phyloP scores from a whole-genome alignment of 2,113 vertebrate species.

The Colossoma macropomum region DNA sequence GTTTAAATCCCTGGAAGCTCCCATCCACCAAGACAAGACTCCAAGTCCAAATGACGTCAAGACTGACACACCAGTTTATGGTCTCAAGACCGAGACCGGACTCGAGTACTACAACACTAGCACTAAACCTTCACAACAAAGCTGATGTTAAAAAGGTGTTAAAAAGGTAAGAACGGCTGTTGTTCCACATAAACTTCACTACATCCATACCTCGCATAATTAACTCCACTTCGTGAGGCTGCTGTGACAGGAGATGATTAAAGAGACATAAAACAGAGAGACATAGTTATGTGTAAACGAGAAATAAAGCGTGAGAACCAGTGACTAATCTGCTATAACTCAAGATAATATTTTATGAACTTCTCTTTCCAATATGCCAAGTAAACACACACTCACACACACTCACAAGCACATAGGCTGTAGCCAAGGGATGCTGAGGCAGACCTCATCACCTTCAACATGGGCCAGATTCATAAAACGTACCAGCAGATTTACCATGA shows the following conservation, averaged over 20 bases:
- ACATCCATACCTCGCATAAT: not conserved
- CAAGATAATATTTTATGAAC: not conserved
- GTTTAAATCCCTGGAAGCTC: no score
- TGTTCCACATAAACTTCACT: not conserved
- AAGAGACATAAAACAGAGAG: not conserved
- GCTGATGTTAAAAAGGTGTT: not conserved
- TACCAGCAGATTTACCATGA: no score
- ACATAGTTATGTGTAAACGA: not conserved
- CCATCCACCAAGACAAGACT: no score
- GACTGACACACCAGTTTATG: no score
- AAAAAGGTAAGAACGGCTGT: not conserved
- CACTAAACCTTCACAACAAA: no score
- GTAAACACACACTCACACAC: not conserved
- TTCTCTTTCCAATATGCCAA: not conserved
- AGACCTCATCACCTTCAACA: no score
- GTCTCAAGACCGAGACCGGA: no score
- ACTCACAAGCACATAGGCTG: no score
- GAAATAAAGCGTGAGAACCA: not conserved
- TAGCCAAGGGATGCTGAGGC: no score
- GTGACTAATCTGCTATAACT: not conserved
- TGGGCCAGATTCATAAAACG: no score
- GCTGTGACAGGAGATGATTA: not conserved
- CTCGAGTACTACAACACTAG: no score
- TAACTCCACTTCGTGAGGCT: not conserved
- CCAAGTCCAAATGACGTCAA: no score